Evolutionary conservation across 2,113 vertebrate species (phyloP), one percentile per base, ranked within the genome.

Genomic region (Pachypanchax playfairii): DNA sequence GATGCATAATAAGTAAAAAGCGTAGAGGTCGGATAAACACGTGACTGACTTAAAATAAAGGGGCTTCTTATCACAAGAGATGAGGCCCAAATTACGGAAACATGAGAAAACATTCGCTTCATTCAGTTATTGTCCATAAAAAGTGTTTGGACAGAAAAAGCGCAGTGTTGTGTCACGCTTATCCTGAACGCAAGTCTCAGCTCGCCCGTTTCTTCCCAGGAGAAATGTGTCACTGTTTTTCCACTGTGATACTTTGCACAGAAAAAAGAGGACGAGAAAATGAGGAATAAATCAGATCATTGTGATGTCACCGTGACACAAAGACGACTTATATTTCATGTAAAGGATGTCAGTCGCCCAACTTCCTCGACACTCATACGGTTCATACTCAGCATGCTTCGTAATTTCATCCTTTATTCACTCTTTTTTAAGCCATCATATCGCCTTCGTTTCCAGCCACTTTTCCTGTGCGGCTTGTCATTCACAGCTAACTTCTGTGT

Each of bases 401-500:
- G 31, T 63, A 53, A 49, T 79, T 62, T 54, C 50, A 70, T 26
- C 50, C 59, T 50, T 55, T 73, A 75, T 44, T 63, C 51, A 46
- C 53, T 68, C 78, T 62, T 58, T 82, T 77, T 73, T 29, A 81
- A 75, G 67, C 76, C 86, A 84, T 89, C 87, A 87, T 87, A 86
- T 88, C 84, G 76, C 64, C 77, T 60, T 83, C 76, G 77, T 90
- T 84, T 86, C 81, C 84, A 73, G 63, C 48, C 72, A 18, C 39
- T 38, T 75, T 68, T 79, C 90, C 84, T 88, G 84, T 83, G 81
- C 84, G 83, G 86, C 85, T 80, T 75, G 89, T 90, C 90, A 83
- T 85, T 90, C 89, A 89, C 86, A 79, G 84, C 71, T 65, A 79
- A 86, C 64, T 90, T 91, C 84, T 92, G 89, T 92, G 90, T 90